Percentiles rank a stretch among this genome's conserved stretches.
These are phyloP conservation scores for Eremophila alpestris DNA, from an alignment of 2,797 vertebrate species.

Conservation along the genomic window DNA sequence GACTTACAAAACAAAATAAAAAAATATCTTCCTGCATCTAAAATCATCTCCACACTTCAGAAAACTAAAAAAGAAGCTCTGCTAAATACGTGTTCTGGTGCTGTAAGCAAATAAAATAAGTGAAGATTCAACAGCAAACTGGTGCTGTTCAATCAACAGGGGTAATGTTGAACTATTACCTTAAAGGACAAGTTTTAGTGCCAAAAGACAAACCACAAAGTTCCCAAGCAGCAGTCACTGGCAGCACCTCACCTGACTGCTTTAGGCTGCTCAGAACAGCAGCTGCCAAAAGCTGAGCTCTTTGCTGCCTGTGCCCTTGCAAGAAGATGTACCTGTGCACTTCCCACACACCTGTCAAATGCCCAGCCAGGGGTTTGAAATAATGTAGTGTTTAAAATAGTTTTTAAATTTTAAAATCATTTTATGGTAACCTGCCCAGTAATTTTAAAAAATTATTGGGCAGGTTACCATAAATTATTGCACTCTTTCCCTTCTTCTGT, in stretches of 20 bases:
- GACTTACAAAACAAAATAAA: background rate
- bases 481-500: background rate
- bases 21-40: background rate
- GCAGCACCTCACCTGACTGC: background rate
- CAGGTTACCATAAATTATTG: background rate
- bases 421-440: background rate
- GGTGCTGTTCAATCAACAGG: background rate
- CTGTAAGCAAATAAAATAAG: background rate
- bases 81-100: background rate
- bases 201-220: background rate
- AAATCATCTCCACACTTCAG: background rate
- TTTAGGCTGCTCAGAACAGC: background rate
- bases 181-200: background rate
- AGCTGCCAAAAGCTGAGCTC: background rate
- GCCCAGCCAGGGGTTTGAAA: background rate
- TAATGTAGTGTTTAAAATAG: too few species aligned
- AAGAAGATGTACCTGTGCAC: background rate
- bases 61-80: background rate
- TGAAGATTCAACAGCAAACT: background rate
- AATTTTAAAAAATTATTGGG: background rate
- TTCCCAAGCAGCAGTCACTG: background rate
- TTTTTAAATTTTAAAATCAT: background rate
- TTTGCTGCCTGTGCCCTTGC: background rate
- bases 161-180: background rate
- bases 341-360: background rate